Conservation (phyloP, 2,797 vertebrate species). For the Tinamus major region DNA sequence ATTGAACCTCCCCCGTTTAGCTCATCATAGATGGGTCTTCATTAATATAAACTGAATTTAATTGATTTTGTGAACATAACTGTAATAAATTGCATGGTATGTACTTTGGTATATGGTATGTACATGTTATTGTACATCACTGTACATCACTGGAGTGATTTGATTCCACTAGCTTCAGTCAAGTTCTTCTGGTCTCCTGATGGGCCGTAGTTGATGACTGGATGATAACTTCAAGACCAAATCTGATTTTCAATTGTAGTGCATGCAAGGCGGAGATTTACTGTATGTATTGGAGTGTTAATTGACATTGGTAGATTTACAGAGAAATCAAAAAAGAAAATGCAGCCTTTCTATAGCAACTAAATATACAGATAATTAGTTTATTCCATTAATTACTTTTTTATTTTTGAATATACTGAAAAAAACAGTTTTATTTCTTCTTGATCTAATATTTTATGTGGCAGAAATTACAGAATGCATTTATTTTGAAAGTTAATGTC, state of each 20-base stretch:
- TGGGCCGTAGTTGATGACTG: background rate
- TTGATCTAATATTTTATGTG: background rate
- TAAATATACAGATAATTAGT: background rate
- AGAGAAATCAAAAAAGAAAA: background rate
- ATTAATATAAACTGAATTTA: background rate
- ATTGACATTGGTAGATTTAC: background rate
- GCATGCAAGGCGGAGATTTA: background rate
- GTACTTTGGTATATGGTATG: background rate
- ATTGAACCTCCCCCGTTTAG: background rate
- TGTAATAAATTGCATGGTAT: background rate
- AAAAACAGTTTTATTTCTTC: background rate
- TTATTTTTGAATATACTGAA: background rate
- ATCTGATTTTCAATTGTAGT: background rate
- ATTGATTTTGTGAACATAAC: background rate
- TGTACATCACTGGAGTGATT: background rate
- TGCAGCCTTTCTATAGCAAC: background rate
- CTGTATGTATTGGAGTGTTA: background rate
- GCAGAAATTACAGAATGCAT: background rate
- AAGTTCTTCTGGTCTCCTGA: background rate
- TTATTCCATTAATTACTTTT: background rate
- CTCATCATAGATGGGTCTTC: background rate
- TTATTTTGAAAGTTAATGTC: background rate
- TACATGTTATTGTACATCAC: too few species aligned
- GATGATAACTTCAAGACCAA: fast-evolving
- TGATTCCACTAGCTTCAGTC: background rate